Conservation (phyloP, 2,797 vertebrate species). For the Melanogrammus aeglefinus region DNA sequence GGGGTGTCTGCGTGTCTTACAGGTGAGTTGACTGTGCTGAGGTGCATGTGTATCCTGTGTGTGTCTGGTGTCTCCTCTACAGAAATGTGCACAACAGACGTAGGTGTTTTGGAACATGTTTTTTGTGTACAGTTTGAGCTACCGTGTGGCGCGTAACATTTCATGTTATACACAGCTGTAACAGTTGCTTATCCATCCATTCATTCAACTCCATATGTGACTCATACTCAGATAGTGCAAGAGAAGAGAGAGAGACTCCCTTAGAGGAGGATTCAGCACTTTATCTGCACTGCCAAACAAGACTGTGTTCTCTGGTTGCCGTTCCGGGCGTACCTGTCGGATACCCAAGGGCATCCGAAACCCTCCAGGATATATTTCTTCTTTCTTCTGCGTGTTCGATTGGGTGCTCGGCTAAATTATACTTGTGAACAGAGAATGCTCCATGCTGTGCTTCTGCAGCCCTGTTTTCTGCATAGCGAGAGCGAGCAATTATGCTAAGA, state of each 20-base stretch:
- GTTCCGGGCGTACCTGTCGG: not conserved
- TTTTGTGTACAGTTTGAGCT: not conserved
- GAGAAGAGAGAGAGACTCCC: too few relatives aligned
- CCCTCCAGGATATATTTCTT: not conserved
- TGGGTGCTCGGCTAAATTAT: not conserved
- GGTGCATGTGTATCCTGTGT: not conserved
- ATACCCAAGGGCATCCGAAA: not conserved
- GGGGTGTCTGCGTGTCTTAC: not conserved
- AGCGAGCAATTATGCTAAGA: not conserved
- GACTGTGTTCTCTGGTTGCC: not conserved
- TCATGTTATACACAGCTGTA: not conserved
- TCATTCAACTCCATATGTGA: not conserved
- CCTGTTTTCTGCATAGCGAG: not conserved
- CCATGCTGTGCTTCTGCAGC: not conserved
- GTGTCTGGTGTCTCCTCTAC: not conserved
- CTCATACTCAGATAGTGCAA: not conserved
- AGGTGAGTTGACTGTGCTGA: too few relatives aligned
- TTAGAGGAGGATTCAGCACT: too few relatives aligned
- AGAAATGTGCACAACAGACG: not conserved
- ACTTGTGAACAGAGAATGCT: not conserved
- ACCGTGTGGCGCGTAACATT: not conserved
- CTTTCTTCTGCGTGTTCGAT: not conserved
- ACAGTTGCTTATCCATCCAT: not conserved
- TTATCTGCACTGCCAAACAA: too few relatives aligned
- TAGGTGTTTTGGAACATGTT: not conserved